Evolutionary conservation across 1,140 invertebrate genomes (phyloP).

Genomic region (Cotesia glomerata): DNA sequence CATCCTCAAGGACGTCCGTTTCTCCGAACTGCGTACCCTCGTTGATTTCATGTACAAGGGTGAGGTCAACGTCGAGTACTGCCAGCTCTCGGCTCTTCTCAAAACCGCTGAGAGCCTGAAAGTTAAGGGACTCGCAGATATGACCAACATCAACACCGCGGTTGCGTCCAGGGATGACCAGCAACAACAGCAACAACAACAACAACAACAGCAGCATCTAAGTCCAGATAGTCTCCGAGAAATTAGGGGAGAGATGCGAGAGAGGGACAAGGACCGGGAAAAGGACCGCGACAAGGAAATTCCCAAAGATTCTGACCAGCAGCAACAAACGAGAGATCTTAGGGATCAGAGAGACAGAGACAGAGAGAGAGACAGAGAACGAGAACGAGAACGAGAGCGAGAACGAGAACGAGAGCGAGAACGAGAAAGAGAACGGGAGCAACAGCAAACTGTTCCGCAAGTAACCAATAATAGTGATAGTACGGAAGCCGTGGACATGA

Average conservation of each 20-base stretch:
- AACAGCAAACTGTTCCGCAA: constrained; percentile 15
- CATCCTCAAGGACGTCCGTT: constrained; percentile 91
- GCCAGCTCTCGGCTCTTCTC: constrained; percentile 86
- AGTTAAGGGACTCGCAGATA: constrained; percentile 89
- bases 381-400: constrained; percentile 24
- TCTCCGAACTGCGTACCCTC: constrained; percentile 86
- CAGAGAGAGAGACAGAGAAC: constrained; percentile 2
- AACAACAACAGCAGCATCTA: constrained; percentile 39
- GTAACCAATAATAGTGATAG: constrained; percentile 35
- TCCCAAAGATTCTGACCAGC: constrained; percentile 44
- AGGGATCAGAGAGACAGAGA: constrained; percentile 31
- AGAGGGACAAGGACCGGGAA: constrained; percentile 39
- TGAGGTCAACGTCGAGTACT: constrained; percentile 92
- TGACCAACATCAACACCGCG: constrained; percentile 77
- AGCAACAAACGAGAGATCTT: constrained; percentile 33
- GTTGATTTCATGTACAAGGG: constrained; percentile 97
- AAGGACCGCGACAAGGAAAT: constrained; percentile 33
- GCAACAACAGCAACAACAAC: constrained; percentile 41
- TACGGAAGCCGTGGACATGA: constrained; percentile 47
- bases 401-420: constrained; percentile 54
- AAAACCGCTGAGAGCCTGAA: constrained; percentile 93
- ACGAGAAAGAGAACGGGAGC: constrained; percentile 50
- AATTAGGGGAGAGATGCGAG: constrained; percentile 24
- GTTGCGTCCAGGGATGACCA: constrained; percentile 54
- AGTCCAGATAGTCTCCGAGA: constrained; percentile 26